phyloP scores from a whole-genome alignment of 2,797 vertebrate species.

The Gadopsis marmoratus region DNA sequence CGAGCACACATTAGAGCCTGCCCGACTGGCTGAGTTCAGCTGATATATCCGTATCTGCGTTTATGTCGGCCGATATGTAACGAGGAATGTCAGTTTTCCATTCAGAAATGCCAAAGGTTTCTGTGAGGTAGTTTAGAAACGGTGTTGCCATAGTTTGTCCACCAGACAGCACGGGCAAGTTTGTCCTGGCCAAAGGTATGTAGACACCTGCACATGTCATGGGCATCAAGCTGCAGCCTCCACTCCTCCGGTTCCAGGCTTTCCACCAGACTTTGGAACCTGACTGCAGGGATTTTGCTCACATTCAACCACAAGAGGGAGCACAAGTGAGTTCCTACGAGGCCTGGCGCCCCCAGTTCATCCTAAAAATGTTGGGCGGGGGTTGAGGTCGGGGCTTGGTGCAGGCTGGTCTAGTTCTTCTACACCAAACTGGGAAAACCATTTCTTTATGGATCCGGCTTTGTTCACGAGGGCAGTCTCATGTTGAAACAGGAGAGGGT shows the following conservation, averaged over 20 bases:
- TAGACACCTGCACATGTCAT: background rate
- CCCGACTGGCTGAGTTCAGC: background rate
- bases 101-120: background rate
- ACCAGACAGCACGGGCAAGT: constrained; percentile 3
- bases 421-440: background rate
- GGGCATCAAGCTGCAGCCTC: background rate
- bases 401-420: background rate
- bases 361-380: no score
- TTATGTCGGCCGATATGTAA: background rate
- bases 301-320: background rate
- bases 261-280: background rate
- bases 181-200: background rate
- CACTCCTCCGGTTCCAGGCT: background rate
- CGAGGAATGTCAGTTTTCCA: background rate
- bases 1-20: background rate
- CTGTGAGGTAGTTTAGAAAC: background rate
- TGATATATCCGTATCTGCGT: background rate
- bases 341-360: background rate
- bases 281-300: background rate
- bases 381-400: background rate
- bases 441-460: no score
- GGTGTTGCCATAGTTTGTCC: background rate
- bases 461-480: no score
- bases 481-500: no score
- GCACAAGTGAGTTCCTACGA: background rate